phyloP scores from a whole-genome alignment of 2,888 invertebrate species.

The Agonopterix alstromeriana region DNA sequence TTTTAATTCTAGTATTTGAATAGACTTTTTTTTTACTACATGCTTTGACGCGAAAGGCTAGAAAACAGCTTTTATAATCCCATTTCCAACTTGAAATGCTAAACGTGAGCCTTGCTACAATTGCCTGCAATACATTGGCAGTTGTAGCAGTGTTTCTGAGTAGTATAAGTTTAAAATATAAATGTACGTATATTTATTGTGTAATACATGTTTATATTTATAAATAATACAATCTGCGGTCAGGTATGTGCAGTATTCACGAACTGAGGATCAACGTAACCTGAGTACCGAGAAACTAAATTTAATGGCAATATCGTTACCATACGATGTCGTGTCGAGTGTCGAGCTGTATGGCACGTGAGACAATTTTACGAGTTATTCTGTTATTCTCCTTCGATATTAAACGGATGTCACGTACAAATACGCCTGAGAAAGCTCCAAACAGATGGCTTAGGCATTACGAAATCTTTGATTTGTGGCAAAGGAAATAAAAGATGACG shows the following conservation, averaged over 20 bases:
- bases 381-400: constrained; percentile 26
- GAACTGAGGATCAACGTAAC: neutral
- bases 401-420: constrained; percentile 52
- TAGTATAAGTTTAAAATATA: too few species aligned
- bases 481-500: constrained; percentile 4
- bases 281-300: constrained; percentile 18
- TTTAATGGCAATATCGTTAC: constrained; percentile 18
- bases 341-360: constrained; percentile 29
- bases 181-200: too few species aligned
- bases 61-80: too few species aligned
- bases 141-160: too few species aligned
- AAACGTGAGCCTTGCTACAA: too few species aligned
- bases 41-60: too few species aligned
- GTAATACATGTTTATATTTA: too few species aligned
- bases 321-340: constrained; percentile 21
- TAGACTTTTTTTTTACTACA: too few species aligned
- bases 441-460: constrained; percentile 35
- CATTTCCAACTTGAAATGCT: too few species aligned
- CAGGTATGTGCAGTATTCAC: neutral
- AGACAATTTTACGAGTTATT: constrained; percentile 36
- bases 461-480: constrained; percentile 27
- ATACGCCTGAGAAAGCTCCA: constrained; percentile 32
- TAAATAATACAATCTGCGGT: neutral
- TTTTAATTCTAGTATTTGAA: too few species aligned
- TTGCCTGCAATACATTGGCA: too few species aligned